Base-by-base conservation (phyloP, 2,888 invertebrate genomes). In the Melieria crassipennis region DNA sequence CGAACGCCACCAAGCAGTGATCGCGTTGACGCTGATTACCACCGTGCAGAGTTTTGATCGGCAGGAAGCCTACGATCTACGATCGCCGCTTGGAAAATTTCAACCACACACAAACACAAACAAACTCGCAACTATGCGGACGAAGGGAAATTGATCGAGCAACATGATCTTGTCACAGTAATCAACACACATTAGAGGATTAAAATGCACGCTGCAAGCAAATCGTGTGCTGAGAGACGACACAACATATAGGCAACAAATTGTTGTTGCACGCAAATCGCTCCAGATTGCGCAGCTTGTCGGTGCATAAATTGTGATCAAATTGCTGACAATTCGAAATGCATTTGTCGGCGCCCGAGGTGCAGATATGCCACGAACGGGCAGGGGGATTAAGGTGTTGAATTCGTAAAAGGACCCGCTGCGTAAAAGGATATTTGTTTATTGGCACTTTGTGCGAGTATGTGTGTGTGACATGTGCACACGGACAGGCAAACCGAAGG, bases 261-360 rank as follows among this genome's bases (percentile, higher is more conserved):
- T 30, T 30, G 30, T 30, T 30, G 30, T 30, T 30, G 30, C 30
- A 1, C 30, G 30, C 30, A 30, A 1, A 30, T 52, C 70, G 13
- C 43, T 46, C 45, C 30, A 11, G 60, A n/a, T 43, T 65, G 62
- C 58, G n/a, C 62, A 71, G 4, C 63, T 76, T 73, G 74, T 77
- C 76, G 76, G 75, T 78, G 75, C 65, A 74, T 75, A 76, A 77
- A 77, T 72, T 72, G 77, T 74, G 73, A 76, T 77, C 73, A 75
- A 77, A 79, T 81, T 78, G 75, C 74, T 75, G 69, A 66, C 75
- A 76, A 79, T 76, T 79, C 78, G 80, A 78, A 30, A 30, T 30
- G 30, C 30, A 30, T 30, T 70, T 52, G 52, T 52, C n/a, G 13
- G 52, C 52, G 52, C 13, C 43, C 58, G 47, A 60, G 58, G 10